phyloP scores from a whole-genome alignment of 1,140 invertebrate genomes.

The Drosophila dunni region DNA sequence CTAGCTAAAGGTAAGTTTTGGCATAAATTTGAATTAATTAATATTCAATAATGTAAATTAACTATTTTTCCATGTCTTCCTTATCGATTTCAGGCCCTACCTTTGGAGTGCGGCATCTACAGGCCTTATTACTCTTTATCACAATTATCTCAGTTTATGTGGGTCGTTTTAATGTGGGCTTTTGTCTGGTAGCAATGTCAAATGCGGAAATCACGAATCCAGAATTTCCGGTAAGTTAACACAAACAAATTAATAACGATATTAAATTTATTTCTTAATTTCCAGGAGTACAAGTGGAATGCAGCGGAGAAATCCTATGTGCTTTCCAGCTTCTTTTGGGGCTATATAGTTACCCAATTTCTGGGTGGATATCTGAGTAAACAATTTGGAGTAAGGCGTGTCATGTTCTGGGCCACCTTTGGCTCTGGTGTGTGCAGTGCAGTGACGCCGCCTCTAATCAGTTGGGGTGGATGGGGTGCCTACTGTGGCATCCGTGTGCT shows the following conservation, averaged over 20 bases:
- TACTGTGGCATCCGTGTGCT: slow-evolving; percentile 88
- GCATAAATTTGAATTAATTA: not conserved
- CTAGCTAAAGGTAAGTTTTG: slow-evolving; percentile 12
- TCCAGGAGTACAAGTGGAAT: slow-evolving; percentile 85
- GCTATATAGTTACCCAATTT: slow-evolving; percentile 86
- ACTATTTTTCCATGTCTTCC: not conserved
- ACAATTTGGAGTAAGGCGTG: slow-evolving; percentile 87
- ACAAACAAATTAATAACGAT: not conserved
- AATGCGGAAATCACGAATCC: slow-evolving; percentile 79
- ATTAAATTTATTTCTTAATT: not conserved
- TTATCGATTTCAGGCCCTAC: slow-evolving; percentile 48
- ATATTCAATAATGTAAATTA: not conserved
- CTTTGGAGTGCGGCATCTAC: slow-evolving; percentile 67
- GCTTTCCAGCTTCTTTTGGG: slow-evolving; percentile 89
- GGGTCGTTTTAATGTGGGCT: slow-evolving; percentile 69
- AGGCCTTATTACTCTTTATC: slow-evolving; percentile 65
- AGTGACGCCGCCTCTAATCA: slow-evolving; percentile 79
- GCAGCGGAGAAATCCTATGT: slow-evolving; percentile 85
- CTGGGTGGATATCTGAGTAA: slow-evolving; percentile 89
- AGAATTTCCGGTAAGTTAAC: slow-evolving; percentile 85
- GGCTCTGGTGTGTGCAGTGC: slow-evolving; percentile 80
- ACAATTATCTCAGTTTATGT: slow-evolving; percentile 57
- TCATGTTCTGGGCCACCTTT: slow-evolving; percentile 87
- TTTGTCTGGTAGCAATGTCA: slow-evolving; percentile 72
- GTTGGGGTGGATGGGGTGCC: slow-evolving; percentile 86